Conservation (phyloP, 2,113 vertebrate species). For the Callaeas wilsoni region DNA sequence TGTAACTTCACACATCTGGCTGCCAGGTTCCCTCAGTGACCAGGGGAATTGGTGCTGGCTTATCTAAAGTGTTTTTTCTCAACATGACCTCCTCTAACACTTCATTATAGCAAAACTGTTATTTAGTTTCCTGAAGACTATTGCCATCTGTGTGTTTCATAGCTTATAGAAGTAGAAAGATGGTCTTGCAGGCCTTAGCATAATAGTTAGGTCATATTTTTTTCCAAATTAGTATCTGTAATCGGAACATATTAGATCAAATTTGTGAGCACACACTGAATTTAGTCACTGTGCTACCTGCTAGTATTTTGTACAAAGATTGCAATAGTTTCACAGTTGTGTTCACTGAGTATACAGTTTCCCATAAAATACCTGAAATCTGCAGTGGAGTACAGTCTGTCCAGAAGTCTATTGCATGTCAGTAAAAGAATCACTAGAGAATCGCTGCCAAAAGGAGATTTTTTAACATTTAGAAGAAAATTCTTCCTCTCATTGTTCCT, state of each 20-base stretch:
- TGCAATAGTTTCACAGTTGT: not conserved
- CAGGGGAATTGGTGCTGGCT: not conserved
- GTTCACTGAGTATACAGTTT: not conserved
- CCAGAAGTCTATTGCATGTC: too few species aligned
- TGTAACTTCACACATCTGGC: not conserved
- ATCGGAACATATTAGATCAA: not conserved
- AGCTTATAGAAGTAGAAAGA: not conserved
- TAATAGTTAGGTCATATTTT: not conserved
- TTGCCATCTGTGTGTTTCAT: conserved; percentile 9
- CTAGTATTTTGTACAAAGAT: not conserved
- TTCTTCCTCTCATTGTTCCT: not conserved
- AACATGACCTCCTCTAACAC: not conserved
- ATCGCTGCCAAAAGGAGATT: not conserved
- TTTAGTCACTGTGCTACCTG: not conserved
- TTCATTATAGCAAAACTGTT: conserved; percentile 16
- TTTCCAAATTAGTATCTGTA: not conserved
- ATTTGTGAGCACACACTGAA: not conserved
- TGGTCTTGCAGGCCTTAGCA: not conserved
- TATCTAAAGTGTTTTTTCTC: conserved; percentile 15
- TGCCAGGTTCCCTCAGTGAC: not conserved
- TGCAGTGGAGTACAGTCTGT: not conserved
- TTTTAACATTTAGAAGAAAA: not conserved
- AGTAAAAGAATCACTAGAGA: not conserved
- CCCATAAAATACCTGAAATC: not conserved
- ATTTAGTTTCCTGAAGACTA: not conserved